Conservation (phyloP, 2,113 vertebrate species). For the Malurus alboscapulatus region DNA sequence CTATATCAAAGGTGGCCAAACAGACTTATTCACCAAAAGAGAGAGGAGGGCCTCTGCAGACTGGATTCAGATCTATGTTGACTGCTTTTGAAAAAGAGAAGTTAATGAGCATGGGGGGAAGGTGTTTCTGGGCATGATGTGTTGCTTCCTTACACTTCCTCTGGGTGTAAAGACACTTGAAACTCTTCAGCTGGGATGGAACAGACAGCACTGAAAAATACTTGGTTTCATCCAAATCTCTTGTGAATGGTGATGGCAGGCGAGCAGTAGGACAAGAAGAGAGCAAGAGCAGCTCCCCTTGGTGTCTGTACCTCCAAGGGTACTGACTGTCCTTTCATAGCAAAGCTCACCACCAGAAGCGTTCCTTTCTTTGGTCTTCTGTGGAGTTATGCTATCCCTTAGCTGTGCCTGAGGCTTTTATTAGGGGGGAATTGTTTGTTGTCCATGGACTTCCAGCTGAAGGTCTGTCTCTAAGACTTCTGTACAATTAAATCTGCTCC, state of each 20-base stretch:
- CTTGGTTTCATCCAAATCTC: neutral
- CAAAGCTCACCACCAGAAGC: neutral
- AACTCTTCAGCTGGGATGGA: neutral
- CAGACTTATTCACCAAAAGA: neutral
- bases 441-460: neutral
- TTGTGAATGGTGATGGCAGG: neutral
- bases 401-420: neutral
- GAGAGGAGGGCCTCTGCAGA: neutral
- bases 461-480: neutral
- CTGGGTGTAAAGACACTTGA: neutral
- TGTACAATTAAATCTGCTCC: neutral
- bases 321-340: neutral
- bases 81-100: neutral
- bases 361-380: neutral
- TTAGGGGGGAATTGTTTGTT: neutral
- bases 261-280: neutral
- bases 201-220: neutral
- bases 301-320: neutral
- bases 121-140: neutral
- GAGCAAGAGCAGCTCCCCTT: neutral
- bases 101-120: neutral
- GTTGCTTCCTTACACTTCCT: neutral
- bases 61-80: neutral
- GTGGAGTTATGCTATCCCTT: neutral
- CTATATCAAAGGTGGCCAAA: neutral